phyloP scores from a whole-genome alignment of 2,888 invertebrate genomes.

The Venusia cambrica region DNA sequence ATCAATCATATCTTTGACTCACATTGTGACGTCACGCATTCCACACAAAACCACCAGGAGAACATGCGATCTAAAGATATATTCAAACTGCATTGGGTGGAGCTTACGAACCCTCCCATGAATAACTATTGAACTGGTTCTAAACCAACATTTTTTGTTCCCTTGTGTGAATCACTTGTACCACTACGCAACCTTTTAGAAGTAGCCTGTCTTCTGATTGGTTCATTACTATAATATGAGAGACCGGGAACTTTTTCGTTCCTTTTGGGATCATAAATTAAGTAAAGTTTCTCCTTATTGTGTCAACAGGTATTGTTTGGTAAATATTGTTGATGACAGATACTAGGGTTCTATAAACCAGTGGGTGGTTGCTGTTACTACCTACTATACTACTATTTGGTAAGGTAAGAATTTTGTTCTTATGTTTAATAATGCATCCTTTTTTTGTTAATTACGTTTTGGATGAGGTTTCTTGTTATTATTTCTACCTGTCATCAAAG shows the following conservation, averaged over 20 bases:
- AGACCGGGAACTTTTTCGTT: constrained; percentile 9
- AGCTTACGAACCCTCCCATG: constrained; percentile 29
- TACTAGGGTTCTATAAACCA: constrained; percentile 23
- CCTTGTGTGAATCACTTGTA: constrained; percentile 18
- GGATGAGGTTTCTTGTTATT: background rate
- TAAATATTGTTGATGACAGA: constrained; percentile 25
- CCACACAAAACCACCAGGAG: constrained; percentile 45
- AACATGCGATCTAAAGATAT: constrained; percentile 38
- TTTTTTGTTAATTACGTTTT: too few relatives aligned
- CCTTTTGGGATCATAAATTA: constrained; percentile 3
- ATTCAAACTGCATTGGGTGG: constrained; percentile 33
- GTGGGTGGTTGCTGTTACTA: too few relatives aligned
- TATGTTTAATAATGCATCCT: too few relatives aligned
- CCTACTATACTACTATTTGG: too few relatives aligned
- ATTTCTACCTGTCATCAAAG: constrained; percentile 25
- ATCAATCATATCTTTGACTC: constrained; percentile 10
- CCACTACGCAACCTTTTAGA: constrained; percentile 11
- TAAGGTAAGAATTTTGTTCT: too few relatives aligned
- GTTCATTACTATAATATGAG: constrained; percentile 23
- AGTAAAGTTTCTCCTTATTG: constrained; percentile 16
- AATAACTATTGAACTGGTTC: constrained; percentile 26
- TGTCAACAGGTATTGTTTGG: constrained; percentile 6
- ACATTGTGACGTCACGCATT: constrained; percentile 49
- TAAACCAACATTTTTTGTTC: constrained; percentile 30
- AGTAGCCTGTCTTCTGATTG: constrained; percentile 23